Conservation (phyloP, 2,797 vertebrate genomes). For the Aeoliscus strigatus region DNA sequence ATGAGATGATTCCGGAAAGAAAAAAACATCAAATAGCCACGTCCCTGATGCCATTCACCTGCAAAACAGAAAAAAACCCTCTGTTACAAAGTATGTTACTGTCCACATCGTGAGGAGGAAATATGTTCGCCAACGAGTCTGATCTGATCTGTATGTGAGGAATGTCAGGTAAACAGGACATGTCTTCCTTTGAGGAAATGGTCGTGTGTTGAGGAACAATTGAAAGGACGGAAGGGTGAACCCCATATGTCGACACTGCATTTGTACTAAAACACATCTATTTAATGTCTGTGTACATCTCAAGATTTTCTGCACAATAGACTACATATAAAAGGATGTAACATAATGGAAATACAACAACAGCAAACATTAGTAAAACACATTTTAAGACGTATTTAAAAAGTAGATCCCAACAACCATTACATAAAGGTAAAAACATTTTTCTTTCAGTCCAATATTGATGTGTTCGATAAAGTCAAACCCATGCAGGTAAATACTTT, state of each 20-base stretch:
- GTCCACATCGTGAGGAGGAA: constrained; percentile 16
- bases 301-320: no score
- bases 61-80: constrained; percentile 23
- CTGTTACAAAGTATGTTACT: constrained; percentile 4
- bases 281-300: no score
- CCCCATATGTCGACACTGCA: constrained; percentile 43
- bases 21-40: constrained; percentile 12
- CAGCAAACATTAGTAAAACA: no score
- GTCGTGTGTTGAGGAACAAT: constrained; percentile 63
- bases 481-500: no score
- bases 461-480: no score
- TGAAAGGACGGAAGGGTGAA: constrained; percentile 68
- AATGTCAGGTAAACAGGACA: constrained; percentile 68
- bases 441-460: no score
- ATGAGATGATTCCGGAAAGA: constrained; percentile 8
- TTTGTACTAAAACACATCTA: constrained; percentile 9
- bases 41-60: constrained; percentile 62
- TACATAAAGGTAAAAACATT: no score
- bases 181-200: constrained; percentile 65
- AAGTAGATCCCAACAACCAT: no score
- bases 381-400: no score
- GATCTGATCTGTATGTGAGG: constrained; percentile 29
- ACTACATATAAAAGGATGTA: no score
- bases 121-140: background rate
- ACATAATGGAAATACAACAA: no score